Percentiles rank a stretch among this genome's conserved stretches.
Evolutionary conservation across 2,888 invertebrate genomes (phyloP).

Genomic region (Ectemnius continuus): DNA sequence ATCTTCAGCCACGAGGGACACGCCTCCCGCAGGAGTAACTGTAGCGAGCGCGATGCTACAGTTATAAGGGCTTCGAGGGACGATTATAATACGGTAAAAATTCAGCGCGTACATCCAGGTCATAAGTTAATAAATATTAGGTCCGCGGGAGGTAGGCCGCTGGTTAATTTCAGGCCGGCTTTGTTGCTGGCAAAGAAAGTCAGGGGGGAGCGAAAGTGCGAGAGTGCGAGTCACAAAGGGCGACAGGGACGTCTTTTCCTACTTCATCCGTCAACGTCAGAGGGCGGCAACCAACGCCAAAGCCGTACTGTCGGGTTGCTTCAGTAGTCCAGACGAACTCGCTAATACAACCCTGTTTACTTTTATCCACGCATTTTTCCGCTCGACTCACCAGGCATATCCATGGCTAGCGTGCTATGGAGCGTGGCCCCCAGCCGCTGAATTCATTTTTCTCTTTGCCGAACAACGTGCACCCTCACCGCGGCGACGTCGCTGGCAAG

Average conservation of each 20-base stretch:
- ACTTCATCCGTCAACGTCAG: slow-evolving; percentile 75
- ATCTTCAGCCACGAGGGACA: neutral
- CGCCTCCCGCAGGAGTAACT: neutral
- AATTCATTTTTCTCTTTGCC: slow-evolving; percentile 31
- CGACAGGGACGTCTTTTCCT: slow-evolving; percentile 65
- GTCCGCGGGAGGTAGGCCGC: slow-evolving; percentile 15
- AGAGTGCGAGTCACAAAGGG: slow-evolving; percentile 43
- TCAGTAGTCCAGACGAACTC: slow-evolving; percentile 38
- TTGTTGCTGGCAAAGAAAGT: too few species aligned
- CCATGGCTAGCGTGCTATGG: neutral
- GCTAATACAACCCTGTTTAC: slow-evolving; percentile 57
- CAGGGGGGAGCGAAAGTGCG: neutral
- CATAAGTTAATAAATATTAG: slow-evolving; percentile 44
- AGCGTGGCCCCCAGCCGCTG: slow-evolving; percentile 4
- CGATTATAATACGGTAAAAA: slow-evolving; percentile 15
- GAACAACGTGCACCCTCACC: neutral
- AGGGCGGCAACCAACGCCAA: slow-evolving; percentile 33
- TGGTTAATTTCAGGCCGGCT: slow-evolving; percentile 33
- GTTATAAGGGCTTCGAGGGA: neutral
- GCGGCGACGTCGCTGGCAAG: slow-evolving; percentile 16
- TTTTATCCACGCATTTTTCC: slow-evolving; percentile 51
- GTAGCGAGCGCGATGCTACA: neutral
- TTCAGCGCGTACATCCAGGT: slow-evolving; percentile 4
- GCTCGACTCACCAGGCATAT: slow-evolving; percentile 41
- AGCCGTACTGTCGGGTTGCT: slow-evolving; percentile 29